Evolutionary conservation across 2,888 invertebrate genomes (phyloP), one percentile per base, ranked within the genome.

Genomic region (Melinaea marsaeus): DNA sequence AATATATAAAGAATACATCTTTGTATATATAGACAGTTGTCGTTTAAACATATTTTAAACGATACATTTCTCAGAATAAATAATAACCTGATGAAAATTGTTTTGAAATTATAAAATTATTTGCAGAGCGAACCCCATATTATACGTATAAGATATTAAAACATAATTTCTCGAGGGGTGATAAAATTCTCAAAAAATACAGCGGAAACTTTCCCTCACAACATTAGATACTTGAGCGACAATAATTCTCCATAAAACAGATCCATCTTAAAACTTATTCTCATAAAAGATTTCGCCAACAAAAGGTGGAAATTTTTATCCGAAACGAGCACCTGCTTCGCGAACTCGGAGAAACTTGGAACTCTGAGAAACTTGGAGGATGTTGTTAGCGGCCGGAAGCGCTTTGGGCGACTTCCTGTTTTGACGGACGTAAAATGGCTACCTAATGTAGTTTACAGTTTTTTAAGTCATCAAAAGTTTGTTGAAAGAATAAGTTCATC

Each of bases 331-430:
- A 90, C 90, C 90, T 90, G 90, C 85, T 88, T 78, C 78, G 69
- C 69, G 77, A 84, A 67, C 78, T 85, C 75, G 60, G 58, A 66
- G 67, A 77, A 85, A 84, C 73, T 85, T 85, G 69, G 64, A 81
- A 86, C 77, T 83, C 75, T 63, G 60, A 63, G 67, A 73, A 81
- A 82, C 76, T 88, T 83, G 74, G 75, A 85, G 89, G 88, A 90
- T 88, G 90, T 86, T 90, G 90, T 90, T 90, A 90, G 90, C 90
- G 86, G 88, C 87, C 89, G 90, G 90, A 90, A 89, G 85, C 84
- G 90, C 90, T 90, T 88, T 88, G 81, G 88, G 90, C 88, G 81
- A 82, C 84, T 87, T 88, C 88, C 88, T 85, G 88, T 88, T 88
- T 84, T 88, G 87, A 84, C 83, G 85, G 85, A 86, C 83, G 83